Base-by-base conservation (phyloP, 2,888 invertebrate genomes). In the Clepsis dumicolana region DNA sequence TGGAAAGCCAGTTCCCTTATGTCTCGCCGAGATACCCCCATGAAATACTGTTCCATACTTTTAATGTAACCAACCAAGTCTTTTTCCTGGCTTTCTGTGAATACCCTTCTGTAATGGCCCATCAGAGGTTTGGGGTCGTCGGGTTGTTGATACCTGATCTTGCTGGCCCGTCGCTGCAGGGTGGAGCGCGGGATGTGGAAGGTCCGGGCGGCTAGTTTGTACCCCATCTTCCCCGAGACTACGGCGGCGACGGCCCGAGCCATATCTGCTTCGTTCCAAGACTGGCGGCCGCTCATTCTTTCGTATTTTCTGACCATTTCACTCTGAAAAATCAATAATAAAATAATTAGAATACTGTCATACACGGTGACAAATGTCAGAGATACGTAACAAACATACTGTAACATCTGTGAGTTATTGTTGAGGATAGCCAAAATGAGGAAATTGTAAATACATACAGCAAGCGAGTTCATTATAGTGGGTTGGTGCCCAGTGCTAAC, bases 221-320 rank as follows among this genome's bases (percentile, higher is more conserved):
- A 93, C 35, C 93, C 93, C 93, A 93, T 93, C 81, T 93, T 93
- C 72, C 93, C 93, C 56, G 92, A 91, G 8, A 93, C 91, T 24
- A 93, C 93, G 63, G 93, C 93, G 24, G 89, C 91, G n/a, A 93
- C 93, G 18, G 93, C 93, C 75, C 86, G 89, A 59, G 93, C 92
- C 93, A 93, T 93, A 69, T 93, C 93, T 72, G 91, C 91, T 75
- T 93, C 93, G 73, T 84, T 93, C 93, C 93, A 93, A 71, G 92
- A 89, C 85, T 93, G 93, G 71, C 93, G 90, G 70, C 93, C 93
- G 76, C 92, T 93, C 87, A 93, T 89, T 79, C 93, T 91, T 80
- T 93, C 93, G 89, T 93, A 93, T 84, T 91, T 92, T 75, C 93
- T 87, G 78, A 93, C 93, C 93, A 93, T 93, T 84, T 79, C 87